Conservation (phyloP, 2,888 invertebrate genomes). For the Crossocerus cetratus region DNA sequence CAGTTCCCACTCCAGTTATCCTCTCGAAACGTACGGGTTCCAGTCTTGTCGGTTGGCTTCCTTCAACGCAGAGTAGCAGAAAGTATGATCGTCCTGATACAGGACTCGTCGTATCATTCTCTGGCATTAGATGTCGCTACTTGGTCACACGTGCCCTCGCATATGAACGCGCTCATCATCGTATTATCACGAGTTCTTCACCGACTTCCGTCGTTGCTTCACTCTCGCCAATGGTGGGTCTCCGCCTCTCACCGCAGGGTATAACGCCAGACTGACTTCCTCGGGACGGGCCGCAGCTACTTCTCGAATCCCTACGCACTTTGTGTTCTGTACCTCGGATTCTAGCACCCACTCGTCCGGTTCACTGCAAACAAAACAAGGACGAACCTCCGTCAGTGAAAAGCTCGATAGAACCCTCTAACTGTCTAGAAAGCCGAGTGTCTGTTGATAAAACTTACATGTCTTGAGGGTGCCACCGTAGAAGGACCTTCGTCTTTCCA, state of each 20-base stretch:
- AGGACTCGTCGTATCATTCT: slow-evolving; percentile 39
- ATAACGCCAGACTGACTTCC: slow-evolving; percentile 66
- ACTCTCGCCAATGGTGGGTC: slow-evolving; percentile 59
- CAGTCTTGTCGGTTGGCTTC: slow-evolving; percentile 20
- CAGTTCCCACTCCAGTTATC: slow-evolving; percentile 8
- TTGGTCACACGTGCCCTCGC: slow-evolving; percentile 43
- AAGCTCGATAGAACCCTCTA: not conserved
- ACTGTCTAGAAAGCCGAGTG: not conserved
- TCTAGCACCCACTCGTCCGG: slow-evolving; percentile 93
- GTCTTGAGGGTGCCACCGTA: slow-evolving; percentile 90
- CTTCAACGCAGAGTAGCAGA: slow-evolving; percentile 30
- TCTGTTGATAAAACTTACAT: slow-evolving; percentile 83
- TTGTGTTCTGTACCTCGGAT: slow-evolving; percentile 75
- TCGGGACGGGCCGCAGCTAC: slow-evolving; percentile 63
- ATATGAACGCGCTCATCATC: slow-evolving; percentile 25
- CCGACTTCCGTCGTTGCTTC: slow-evolving; percentile 73
- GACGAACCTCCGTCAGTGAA: too few species aligned
- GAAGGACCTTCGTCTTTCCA: slow-evolving; percentile 84
- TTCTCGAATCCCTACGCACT: slow-evolving; percentile 71
- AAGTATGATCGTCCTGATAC: slow-evolving; percentile 34
- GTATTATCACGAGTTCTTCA: slow-evolving; percentile 73
- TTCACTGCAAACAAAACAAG: slow-evolving; percentile 81
- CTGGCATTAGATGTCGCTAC: slow-evolving; percentile 35
- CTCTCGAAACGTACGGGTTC: slow-evolving; percentile 42
- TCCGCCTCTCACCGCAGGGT: slow-evolving; percentile 67